These are phyloP conservation scores for Chrysemys picta DNA, from an alignment of 2,113 vertebrate species.

Conservation along the genomic window DNA sequence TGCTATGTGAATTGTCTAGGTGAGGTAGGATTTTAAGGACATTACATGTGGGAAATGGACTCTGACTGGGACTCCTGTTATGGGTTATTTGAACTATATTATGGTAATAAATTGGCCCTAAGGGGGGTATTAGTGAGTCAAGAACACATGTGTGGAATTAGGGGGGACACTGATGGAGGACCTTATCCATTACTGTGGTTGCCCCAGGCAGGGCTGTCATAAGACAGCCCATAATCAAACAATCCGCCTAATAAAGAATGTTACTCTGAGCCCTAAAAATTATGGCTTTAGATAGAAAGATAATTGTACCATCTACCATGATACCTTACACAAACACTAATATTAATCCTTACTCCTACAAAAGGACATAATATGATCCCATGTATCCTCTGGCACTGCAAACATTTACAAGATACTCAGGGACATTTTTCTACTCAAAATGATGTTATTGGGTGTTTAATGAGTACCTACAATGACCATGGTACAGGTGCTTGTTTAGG, in stretches of 20 bases:
- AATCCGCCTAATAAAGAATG: not conserved
- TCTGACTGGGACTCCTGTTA: not conserved
- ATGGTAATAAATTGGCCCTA: not conserved
- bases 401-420: not conserved
- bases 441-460: not conserved
- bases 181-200: too few relatives aligned
- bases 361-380: not conserved
- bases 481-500: not conserved
- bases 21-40: not conserved
- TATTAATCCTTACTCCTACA: not conserved
- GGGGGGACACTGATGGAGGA: not conserved
- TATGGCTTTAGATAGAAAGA: not conserved
- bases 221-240: not conserved
- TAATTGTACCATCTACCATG: not conserved
- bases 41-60: not conserved
- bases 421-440: not conserved
- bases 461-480: not conserved
- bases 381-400: not conserved
- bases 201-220: not conserved
- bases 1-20: not conserved
- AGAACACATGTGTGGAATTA: not conserved
- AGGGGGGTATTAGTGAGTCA: not conserved
- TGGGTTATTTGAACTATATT: not conserved
- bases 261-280: not conserved
- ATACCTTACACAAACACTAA: not conserved